Conservation (phyloP, 2,888 invertebrate species). For the Anticlea derivata region DNA sequence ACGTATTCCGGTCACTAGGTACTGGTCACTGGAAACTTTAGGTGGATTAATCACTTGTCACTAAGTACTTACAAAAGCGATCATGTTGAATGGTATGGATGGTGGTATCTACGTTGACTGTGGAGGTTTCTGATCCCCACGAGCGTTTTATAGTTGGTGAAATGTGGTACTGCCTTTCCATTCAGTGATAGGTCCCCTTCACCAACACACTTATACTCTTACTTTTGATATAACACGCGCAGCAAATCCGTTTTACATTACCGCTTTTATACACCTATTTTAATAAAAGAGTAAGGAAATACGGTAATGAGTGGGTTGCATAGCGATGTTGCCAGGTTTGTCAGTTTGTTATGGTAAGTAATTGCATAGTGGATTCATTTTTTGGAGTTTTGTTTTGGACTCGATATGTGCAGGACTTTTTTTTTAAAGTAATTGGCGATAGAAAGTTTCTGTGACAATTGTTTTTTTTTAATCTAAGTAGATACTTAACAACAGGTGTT, state of each 20-base stretch:
- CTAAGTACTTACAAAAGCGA: slow-evolving; percentile 75
- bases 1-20: too few relatives aligned
- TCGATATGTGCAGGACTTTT: slow-evolving; percentile 51
- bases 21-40: too few relatives aligned
- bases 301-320: slow-evolving; percentile 41
- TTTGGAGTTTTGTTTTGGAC: slow-evolving; percentile 56
- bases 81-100: slow-evolving; percentile 75
- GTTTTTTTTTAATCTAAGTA: not conserved
- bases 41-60: slow-evolving; percentile 5
- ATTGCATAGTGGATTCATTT: slow-evolving; percentile 56
- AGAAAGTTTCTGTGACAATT: slow-evolving; percentile 44
- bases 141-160: slow-evolving; percentile 78
- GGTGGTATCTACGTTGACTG: slow-evolving; percentile 69
- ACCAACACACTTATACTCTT: slow-evolving; percentile 40
- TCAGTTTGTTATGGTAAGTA: slow-evolving; percentile 34
- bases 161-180: slow-evolving; percentile 78
- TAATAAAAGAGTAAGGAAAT: not conserved
- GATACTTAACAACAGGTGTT: too few relatives aligned
- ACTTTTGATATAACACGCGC: slow-evolving; percentile 6
- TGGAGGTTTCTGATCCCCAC: slow-evolving; percentile 62
- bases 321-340: slow-evolving; percentile 20
- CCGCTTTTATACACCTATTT: slow-evolving; percentile 18
- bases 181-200: slow-evolving; percentile 68
- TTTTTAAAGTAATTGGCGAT: slow-evolving; percentile 43
- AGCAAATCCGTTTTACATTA: slow-evolving; percentile 36